A percentile compares a stretch with the other conserved stretches of the same genome.
Conservation (phyloP, 35 echinoderm and acorn worm species). For the Apostichopus parvimensis region DNA sequence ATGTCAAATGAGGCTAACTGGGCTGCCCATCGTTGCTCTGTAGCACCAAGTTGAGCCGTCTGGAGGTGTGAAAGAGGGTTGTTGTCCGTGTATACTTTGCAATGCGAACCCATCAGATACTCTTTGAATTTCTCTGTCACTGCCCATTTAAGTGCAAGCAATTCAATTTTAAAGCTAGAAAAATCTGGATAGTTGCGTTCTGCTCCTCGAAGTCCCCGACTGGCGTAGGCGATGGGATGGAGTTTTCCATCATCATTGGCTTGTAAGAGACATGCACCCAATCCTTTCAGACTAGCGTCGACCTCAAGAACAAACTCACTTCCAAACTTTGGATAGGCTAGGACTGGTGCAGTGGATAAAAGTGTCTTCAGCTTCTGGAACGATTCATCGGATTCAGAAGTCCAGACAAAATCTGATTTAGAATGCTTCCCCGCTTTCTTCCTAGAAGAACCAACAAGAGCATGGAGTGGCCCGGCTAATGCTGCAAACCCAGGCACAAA, state of each 20-base stretch:
- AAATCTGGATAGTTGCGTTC: constrained; percentile 56
- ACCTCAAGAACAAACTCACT: constrained; percentile 54
- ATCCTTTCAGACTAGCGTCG: constrained; percentile 57
- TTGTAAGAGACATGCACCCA: constrained; percentile 55
- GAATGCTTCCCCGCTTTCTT: neutral
- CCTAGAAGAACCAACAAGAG: neutral
- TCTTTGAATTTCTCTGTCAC: constrained; percentile 61
- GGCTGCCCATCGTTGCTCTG: constrained; percentile 60
- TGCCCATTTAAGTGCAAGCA: constrained; percentile 62
- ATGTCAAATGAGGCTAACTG: constrained; percentile 57
- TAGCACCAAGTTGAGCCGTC: constrained; percentile 58
- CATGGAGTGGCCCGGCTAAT: constrained; percentile 48
- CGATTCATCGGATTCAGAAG: constrained; percentile 26
- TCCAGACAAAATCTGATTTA: constrained; percentile 4
- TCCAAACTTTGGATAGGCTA: constrained; percentile 60
- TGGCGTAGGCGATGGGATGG: constrained; percentile 65
- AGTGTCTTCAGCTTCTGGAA: constrained; percentile 40
- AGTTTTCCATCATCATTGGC: constrained; percentile 29
- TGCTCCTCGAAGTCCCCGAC: constrained; percentile 50
- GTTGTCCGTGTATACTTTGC: constrained; percentile 57
- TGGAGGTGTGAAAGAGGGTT: constrained; percentile 61
- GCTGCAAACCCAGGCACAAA: constrained; percentile 58
- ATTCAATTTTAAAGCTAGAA: constrained; percentile 63
- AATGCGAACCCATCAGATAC: constrained; percentile 53
- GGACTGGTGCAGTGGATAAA: constrained; percentile 39